Evolutionary conservation across 2,888 invertebrate genomes (phyloP), one percentile per base, ranked within the genome.

Genomic region (Archips crataeganus): DNA sequence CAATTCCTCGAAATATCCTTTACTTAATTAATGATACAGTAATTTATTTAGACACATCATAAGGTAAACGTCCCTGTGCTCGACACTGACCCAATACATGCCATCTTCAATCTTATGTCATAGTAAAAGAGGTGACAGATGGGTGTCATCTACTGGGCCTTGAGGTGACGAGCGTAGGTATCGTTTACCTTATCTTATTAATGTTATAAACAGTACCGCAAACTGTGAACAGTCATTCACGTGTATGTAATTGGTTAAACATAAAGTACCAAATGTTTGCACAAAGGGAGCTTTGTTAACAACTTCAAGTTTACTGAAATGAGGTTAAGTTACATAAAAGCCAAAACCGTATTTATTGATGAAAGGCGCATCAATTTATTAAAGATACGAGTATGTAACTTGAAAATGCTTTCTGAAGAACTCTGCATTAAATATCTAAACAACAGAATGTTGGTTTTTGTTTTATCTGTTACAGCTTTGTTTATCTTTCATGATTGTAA

Each of bases 401-500:
- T 23, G 23, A 9, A 54, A 23, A 51, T 51, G 8, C 9, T 15
- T 51, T 51, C 23, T 51, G 23, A 23, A 15, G 23, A 51, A 51
- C 51, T 15, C 51, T 51, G 8, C 51, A 8, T 51, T 15, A 15
- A 51, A 23, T 23, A 15, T 23, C 15, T 23, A 54, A 54, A 54
- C 54, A 54, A 54, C 54, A 15, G 23, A 54, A 23, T 9, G 54
- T 60, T 60, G 60, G n/a, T 39, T 36, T 60, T 39, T n/a, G 36
- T 49, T 23, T 60, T 23, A 23, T 49, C 10, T 60, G 51, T 61
- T 66, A 34, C 9, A 9, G 49, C 45, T 68, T 57, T 34, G 69
- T 60, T 69, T 68, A 42, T 65, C 23, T 51, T 34, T 69, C 42
- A 51, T 69, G 42, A 70, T 70, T 49, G 65, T 8, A 42, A 57